Base-by-base conservation (phyloP, 2,888 invertebrate genomes). In the Habrosyne pyritoides region DNA sequence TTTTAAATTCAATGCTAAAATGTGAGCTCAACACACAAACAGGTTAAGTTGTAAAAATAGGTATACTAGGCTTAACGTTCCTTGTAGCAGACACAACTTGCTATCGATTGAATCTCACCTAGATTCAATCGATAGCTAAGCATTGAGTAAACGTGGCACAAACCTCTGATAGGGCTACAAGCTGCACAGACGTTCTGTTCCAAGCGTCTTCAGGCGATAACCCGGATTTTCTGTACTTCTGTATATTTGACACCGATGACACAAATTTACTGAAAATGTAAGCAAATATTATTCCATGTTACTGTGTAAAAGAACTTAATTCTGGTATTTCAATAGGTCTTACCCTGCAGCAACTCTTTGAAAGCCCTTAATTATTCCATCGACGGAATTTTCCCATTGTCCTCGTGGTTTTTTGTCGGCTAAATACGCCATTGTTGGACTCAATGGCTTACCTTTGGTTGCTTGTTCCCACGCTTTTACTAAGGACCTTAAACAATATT, bases 101-200 rank as follows among this genome's bases (percentile, higher is more conserved):
- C n/a, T n/a, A n/a, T n/a, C n/a, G n/a, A n/a, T n/a, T n/a, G n/a
- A n/a, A n/a, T n/a, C n/a, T n/a, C n/a, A n/a, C n/a, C n/a, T n/a
- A n/a, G n/a, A n/a, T n/a, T n/a, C n/a, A n/a, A n/a, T n/a, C n/a
- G n/a, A n/a, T 30, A 6, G 33, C 7, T 18, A 46, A 46, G 2
- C 5, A 61, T 22, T 53, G 42, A 18, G 54, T 55, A 53, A 57
- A 30, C 26, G 14, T 36, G 18, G 4, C n/a, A 30, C 52, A 54
- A 89, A 96, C 96, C 91, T 97, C 97, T 10, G 98, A 96, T 24
- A 97, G 96, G 59, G 95, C 94, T 0, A 95, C 95, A 18, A 98
- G 87, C 79, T 97, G 96, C 47, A 98, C 96, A 0, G 98, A 97
- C 6, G 95, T 94, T 67, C 94, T 93, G 83, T 98, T 98, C 95